phyloP scores from a whole-genome alignment of 2,888 invertebrate genomes.

The Spatulosminthurus flaviceps region DNA sequence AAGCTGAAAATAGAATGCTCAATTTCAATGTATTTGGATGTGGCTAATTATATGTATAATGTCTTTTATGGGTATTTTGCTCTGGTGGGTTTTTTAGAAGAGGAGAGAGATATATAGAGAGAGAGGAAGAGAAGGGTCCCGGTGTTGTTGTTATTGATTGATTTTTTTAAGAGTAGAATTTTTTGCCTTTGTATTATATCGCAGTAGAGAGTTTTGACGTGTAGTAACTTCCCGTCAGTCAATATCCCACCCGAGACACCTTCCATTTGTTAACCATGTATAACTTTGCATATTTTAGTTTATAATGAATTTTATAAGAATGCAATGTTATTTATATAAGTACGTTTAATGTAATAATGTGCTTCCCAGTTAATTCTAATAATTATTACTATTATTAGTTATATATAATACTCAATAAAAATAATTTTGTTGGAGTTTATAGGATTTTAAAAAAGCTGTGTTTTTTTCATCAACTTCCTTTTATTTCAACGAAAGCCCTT shows the following conservation, averaged over 20 bases:
- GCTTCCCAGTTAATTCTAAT: neutral
- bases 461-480: too few species aligned
- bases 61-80: neutral
- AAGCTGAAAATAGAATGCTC: slow-evolving; percentile 12
- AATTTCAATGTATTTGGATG: too few species aligned
- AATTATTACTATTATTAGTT: too few species aligned
- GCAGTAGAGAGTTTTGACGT: neutral
- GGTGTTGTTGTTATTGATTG: neutral
- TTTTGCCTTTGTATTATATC: too few species aligned
- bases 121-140: neutral
- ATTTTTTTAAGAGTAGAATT: neutral
- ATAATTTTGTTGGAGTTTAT: neutral
- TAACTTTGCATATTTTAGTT: neutral
- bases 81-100: too few species aligned
- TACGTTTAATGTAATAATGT: neutral
- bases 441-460: too few species aligned
- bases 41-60: too few species aligned
- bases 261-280: neutral
- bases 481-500: too few species aligned
- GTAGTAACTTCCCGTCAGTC: too few species aligned
- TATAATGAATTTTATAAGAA: neutral
- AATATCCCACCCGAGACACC: too few species aligned
- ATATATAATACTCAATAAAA: slow-evolving; percentile 18
- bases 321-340: slow-evolving; percentile 4
- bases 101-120: too few species aligned